Evolutionary conservation across 1,140 invertebrate species (phyloP).

Genomic region (Magallana gigas): DNA sequence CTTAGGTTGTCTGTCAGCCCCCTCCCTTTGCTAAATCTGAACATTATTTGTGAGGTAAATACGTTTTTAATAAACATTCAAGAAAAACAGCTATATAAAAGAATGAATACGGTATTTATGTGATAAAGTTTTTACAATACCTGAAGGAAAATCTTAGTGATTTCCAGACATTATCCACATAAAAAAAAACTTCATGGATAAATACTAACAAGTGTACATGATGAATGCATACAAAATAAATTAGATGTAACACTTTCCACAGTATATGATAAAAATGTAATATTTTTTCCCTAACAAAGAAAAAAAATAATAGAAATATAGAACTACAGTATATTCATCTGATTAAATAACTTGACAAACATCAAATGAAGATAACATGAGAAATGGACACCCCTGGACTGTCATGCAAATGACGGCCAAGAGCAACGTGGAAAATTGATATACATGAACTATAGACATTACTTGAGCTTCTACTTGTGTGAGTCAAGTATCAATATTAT

Average conservation of each 20-base stretch:
- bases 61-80: background rate
- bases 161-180: constrained; percentile 9
- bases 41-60: background rate
- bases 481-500: background rate
- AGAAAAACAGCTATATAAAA: background rate
- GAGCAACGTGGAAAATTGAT: background rate
- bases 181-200: background rate
- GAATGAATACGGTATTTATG: background rate
- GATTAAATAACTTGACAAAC: constrained; percentile 27
- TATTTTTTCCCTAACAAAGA: background rate
- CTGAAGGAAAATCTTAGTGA: constrained; percentile 9
- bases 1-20: constrained; percentile 8
- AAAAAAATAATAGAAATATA: background rate
- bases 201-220: background rate
- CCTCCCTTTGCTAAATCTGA: background rate
- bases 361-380: background rate
- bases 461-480: background rate
- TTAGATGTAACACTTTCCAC: constrained; percentile 6
- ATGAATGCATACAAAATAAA: constrained; percentile 29
- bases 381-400: background rate
- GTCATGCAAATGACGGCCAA: background rate
- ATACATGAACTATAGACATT: background rate
- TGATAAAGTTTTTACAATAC: background rate
- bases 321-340: constrained; percentile 29
- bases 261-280: constrained; percentile 1